These are phyloP conservation scores for Jordanella pulchra DNA, from an alignment of 2,797 vertebrate species.

Conservation along the genomic window DNA sequence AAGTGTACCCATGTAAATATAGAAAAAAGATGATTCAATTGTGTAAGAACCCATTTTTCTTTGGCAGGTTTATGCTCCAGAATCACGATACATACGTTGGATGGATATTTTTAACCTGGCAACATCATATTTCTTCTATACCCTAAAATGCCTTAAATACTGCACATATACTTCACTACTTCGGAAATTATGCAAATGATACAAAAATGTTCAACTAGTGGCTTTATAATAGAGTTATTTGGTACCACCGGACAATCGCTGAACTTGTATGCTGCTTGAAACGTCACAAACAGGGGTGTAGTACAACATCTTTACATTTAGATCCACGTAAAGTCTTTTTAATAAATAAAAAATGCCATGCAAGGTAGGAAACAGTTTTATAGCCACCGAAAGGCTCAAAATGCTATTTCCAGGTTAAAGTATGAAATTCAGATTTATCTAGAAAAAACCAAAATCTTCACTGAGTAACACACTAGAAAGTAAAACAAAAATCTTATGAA, in stretches of 20 bases:
- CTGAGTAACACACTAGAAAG: neutral
- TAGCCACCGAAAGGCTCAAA: neutral
- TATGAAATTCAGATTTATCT: neutral
- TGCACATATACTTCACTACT: too few species aligned
- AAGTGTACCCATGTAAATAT: neutral
- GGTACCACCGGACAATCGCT: too few species aligned
- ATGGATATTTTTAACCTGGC: too few species aligned
- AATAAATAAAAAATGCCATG: neutral
- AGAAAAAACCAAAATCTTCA: neutral
- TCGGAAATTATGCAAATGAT: too few species aligned
- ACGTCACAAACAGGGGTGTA: too few species aligned
- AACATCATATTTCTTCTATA: too few species aligned
- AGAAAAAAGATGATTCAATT: neutral
- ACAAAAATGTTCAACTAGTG: too few species aligned
- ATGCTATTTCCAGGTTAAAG: neutral
- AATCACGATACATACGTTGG: too few species aligned
- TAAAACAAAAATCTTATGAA: neutral
- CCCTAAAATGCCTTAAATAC: too few species aligned
- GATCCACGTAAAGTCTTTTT: neutral
- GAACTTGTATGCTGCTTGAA: too few species aligned
- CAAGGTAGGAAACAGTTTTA: neutral
- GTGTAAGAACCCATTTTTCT: neutral
- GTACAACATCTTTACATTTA: too few species aligned
- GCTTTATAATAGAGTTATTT: too few species aligned
- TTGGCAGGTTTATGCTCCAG: neutral